Conservation (phyloP, 2,113 vertebrate genomes). For the Alectura lathami region DNA sequence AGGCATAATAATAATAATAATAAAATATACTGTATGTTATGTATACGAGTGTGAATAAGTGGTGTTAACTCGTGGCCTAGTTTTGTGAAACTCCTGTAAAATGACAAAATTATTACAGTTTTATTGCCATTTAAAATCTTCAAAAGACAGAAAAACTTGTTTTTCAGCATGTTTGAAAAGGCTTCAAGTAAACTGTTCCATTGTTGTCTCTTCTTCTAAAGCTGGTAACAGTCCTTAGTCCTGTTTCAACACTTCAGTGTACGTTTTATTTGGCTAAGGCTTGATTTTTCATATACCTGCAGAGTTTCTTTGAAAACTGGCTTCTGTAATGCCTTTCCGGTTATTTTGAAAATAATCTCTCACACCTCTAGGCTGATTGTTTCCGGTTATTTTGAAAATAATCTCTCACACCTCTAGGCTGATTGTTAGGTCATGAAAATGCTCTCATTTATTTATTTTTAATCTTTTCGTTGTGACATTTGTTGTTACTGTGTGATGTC, state of each 20-base stretch:
- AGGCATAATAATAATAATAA: neutral
- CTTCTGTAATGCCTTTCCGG: neutral
- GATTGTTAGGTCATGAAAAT: neutral
- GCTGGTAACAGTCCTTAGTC: neutral
- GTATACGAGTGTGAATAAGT: neutral
- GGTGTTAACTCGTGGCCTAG: accelerated
- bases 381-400: too few species aligned
- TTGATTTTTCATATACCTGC: neutral
- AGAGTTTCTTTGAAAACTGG: neutral
- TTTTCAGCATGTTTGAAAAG: neutral
- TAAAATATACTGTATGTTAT: accelerated
- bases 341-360: neutral
- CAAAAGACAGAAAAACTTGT: neutral
- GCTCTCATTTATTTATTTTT: neutral
- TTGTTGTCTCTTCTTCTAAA: neutral
- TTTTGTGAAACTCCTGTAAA: neutral
- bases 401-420: neutral
- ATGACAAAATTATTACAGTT: neutral
- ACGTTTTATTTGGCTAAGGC: neutral
- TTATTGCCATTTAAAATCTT: neutral
- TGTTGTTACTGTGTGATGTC: neutral
- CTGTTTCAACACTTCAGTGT: neutral
- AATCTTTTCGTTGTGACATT: neutral
- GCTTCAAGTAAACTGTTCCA: accelerated
- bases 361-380: neutral